Conservation (phyloP, 2,888 invertebrate genomes). For the Hydraecia micacea region DNA sequence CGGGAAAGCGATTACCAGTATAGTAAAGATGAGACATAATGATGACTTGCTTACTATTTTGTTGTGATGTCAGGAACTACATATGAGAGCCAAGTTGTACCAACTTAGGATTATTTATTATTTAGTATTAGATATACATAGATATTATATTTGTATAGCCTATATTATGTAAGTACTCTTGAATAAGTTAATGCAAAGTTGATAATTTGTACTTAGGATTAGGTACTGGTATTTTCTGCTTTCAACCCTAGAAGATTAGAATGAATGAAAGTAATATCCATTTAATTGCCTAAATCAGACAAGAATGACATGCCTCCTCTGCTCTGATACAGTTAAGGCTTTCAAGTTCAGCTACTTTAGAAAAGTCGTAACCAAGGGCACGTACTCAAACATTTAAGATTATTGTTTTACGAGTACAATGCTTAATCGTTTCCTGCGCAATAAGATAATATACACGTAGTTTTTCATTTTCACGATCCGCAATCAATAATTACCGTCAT, state of each 20-base stretch:
- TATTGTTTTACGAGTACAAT: conserved; percentile 48
- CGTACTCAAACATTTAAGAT: conserved; percentile 42
- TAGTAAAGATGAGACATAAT: neutral
- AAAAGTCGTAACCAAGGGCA: conserved; percentile 27
- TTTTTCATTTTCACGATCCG: conserved; percentile 36
- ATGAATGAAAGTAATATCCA: neutral
- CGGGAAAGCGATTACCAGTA: neutral
- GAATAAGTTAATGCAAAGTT: no score
- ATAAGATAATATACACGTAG: conserved; percentile 14
- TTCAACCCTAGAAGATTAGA: neutral
- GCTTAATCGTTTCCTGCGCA: conserved; percentile 55
- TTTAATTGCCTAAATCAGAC: neutral
- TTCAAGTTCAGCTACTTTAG: neutral
- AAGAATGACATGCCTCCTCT: neutral
- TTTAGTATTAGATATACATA: no score
- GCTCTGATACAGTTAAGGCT: conserved; percentile 6
- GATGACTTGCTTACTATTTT: neutral
- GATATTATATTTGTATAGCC: no score
- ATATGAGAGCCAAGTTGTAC: neutral
- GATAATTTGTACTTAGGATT: neutral
- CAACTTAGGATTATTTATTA: no score
- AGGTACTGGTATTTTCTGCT: neutral
- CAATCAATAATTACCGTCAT: conserved; percentile 38
- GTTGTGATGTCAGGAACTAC: neutral
- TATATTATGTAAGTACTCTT: no score